phyloP scores from a whole-genome alignment of 2,888 invertebrate species.

The Drosophila antonietae region DNA sequence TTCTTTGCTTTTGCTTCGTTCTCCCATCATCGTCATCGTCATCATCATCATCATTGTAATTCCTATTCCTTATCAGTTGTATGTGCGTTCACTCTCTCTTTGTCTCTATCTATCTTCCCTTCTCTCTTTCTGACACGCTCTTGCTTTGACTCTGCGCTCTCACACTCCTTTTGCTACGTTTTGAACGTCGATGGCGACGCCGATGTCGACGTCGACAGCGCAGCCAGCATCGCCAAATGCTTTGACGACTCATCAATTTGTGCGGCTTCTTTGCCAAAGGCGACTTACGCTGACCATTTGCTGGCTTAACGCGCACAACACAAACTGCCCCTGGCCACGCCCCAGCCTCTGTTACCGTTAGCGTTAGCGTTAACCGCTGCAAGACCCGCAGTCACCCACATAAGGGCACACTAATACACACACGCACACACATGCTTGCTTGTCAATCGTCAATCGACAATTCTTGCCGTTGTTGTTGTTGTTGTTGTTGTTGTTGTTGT shows the following conservation, averaged over 20 bases:
- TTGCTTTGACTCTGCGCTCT: not conserved
- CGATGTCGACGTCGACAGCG: constrained; percentile 9
- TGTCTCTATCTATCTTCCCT: not conserved
- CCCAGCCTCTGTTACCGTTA: not conserved
- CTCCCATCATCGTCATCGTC: constrained; percentile 24
- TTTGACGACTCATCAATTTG: constrained; percentile 57
- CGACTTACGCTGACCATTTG: constrained; percentile 33
- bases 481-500: constrained; percentile 52
- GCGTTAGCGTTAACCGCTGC: constrained; percentile 11
- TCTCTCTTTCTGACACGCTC: not conserved
- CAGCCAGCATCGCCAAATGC: constrained; percentile 31
- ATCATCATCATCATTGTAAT: constrained; percentile 30
- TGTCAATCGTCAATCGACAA: constrained; percentile 34
- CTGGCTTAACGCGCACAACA: constrained; percentile 22
- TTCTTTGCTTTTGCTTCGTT: constrained; percentile 25
- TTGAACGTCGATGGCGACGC: not conserved
- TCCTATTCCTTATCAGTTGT: constrained; percentile 57
- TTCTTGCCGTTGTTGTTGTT: constrained; percentile 42
- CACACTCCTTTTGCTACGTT: constrained; percentile 12
- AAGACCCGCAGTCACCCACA: constrained; percentile 43
- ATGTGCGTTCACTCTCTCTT: not conserved
- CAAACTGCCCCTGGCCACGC: not conserved
- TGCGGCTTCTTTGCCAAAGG: constrained; percentile 44
- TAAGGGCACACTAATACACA: constrained; percentile 20
- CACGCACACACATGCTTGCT: constrained; percentile 14